Conservation (phyloP, 23 tunicate genomes). For the Aplidium turbinatum region DNA sequence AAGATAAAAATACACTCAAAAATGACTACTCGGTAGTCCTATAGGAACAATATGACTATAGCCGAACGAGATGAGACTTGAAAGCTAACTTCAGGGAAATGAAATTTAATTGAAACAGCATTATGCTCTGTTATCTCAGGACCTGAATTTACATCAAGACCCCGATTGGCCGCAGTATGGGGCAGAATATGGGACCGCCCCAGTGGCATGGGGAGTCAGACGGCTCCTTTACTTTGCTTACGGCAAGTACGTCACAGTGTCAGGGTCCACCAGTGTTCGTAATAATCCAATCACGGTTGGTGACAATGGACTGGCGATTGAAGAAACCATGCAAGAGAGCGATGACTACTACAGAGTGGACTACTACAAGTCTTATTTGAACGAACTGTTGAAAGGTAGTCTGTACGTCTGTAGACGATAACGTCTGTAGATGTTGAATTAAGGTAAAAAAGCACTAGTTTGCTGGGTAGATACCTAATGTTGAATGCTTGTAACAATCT, state of each 20-base stretch:
- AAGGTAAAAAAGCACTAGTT: no score
- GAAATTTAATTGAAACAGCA: no score
- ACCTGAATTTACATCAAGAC: slow-evolving; percentile 39
- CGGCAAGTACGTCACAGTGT: slow-evolving; percentile 44
- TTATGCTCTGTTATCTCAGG: slow-evolving; percentile 51
- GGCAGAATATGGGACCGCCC: slow-evolving; percentile 19
- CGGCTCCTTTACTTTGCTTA: slow-evolving; percentile 67
- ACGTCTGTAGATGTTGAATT: no score
- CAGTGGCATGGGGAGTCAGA: slow-evolving; percentile 72
- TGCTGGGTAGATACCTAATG: no score
- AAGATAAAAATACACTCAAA: no score
- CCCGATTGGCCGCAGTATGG: slow-evolving; percentile 48
- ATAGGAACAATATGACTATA: background rate
- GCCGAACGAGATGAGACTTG: background rate
- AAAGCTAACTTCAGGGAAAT: no score
- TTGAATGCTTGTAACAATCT: no score
- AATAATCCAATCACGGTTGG: slow-evolving; percentile 44
- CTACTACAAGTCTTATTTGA: slow-evolving; percentile 42
- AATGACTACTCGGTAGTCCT: background rate
- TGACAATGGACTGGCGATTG: slow-evolving; percentile 53
- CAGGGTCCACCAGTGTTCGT: slow-evolving; percentile 24
- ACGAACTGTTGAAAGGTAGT: slow-evolving; percentile 90
- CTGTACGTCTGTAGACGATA: no score
- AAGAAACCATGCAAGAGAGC: slow-evolving; percentile 42
- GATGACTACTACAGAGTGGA: slow-evolving; percentile 77